Evolutionary conservation across 2,888 invertebrate species (phyloP).

Genomic region (Lepas anatifera): DNA sequence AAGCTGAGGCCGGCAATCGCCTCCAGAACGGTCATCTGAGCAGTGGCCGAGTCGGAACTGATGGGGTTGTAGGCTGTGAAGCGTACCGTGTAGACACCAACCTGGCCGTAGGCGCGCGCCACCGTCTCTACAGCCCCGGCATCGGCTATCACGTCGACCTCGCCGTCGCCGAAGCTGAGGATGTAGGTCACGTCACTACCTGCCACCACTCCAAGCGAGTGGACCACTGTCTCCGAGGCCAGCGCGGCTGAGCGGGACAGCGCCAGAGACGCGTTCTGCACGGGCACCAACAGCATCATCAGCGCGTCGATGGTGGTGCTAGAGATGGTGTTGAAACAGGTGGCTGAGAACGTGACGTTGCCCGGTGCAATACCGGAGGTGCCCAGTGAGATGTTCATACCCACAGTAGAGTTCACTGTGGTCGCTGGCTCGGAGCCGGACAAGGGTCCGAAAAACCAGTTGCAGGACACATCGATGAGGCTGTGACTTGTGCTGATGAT

Average conservation of each 20-base stretch:
- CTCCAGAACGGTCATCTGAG: slow-evolving; percentile 12
- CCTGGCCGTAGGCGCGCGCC: neutral
- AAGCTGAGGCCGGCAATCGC: neutral
- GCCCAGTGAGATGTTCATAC: neutral
- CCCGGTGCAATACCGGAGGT: neutral
- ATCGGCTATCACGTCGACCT: neutral
- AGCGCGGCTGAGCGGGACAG: neutral
- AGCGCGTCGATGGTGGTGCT: neutral
- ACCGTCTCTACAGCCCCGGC: neutral
- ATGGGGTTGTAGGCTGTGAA: slow-evolving; percentile 16
- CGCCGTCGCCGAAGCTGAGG: slow-evolving; percentile 18
- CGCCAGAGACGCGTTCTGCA: neutral
- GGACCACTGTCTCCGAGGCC: neutral
- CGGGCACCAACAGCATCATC: slow-evolving; percentile 5
- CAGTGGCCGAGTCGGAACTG: neutral
- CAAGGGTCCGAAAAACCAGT: neutral
- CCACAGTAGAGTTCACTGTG: neutral
- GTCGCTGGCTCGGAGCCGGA: neutral
- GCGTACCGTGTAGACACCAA: slow-evolving; percentile 14
- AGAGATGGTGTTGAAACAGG: slow-evolving; percentile 13
- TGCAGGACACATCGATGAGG: slow-evolving; percentile 4
- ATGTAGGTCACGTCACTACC: slow-evolving; percentile 17
- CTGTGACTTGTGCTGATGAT: neutral
- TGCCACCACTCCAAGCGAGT: neutral
- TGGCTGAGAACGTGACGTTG: neutral